Conservation (phyloP, 2,888 invertebrate genomes). For the Callimorpha dominula region DNA sequence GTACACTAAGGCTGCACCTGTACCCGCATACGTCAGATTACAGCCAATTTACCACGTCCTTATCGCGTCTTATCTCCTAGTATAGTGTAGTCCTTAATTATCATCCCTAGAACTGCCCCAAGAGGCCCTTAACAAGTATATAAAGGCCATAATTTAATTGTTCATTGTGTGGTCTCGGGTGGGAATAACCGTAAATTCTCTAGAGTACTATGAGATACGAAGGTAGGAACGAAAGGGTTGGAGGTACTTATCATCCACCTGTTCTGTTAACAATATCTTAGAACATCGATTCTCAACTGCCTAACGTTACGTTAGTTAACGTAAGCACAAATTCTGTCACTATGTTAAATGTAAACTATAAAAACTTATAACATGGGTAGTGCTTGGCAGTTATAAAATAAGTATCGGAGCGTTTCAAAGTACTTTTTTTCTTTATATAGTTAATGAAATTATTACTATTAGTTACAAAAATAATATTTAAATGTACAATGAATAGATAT, state of each 20-base stretch:
- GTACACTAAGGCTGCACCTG: slow-evolving; percentile 26
- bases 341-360: not conserved
- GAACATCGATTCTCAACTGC: slow-evolving; percentile 7
- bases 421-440: too few species aligned
- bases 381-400: not conserved
- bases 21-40: slow-evolving; percentile 21
- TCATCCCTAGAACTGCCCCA: slow-evolving; percentile 20
- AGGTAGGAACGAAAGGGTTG: slow-evolving; percentile 16
- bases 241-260: slow-evolving; percentile 19
- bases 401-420: not conserved
- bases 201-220: slow-evolving; percentile 17
- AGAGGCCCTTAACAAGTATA: slow-evolving; percentile 27
- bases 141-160: slow-evolving; percentile 30
- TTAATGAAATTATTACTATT: too few species aligned
- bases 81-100: slow-evolving; percentile 24
- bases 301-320: not conserved
- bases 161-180: slow-evolving; percentile 25
- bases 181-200: slow-evolving; percentile 16
- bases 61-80: slow-evolving; percentile 20
- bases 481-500: not conserved
- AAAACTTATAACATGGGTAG: not conserved
- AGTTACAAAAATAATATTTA: not conserved
- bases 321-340: not conserved
- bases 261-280: slow-evolving; percentile 18
- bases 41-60: slow-evolving; percentile 23